Base-by-base conservation (phyloP, 37 sponge, comb jelly and placozoan species). In the Corticium candelabrum region DNA sequence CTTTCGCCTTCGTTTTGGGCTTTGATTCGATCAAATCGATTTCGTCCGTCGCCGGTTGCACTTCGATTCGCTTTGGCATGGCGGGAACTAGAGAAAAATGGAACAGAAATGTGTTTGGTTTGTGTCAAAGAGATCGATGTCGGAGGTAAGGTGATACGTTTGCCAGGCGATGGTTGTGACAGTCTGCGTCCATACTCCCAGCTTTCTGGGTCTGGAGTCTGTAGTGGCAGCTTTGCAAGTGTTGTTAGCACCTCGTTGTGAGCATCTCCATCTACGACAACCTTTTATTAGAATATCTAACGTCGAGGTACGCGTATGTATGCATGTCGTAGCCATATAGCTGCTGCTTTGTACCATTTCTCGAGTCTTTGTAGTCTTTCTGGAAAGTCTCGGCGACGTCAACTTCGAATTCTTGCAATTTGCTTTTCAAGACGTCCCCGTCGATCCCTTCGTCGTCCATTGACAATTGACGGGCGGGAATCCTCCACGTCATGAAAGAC, bases 181-280 rank as follows among this genome's bases (percentile, higher is more conserved):
- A 50, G 21, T 27, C 21, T 11, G 21, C 62, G 62, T 11, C 62
- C 62, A 21, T 50, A 50, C 21, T 50, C 62, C 21, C 62, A 21
- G 21, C 62, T 50, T 50, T 50, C 62, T 11, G 62, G 62, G 11
- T 27, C 62, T n/a, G n/a, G n/a, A n/a, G n/a, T n/a, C n/a, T n/a
- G n/a, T 21, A 50, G 11, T 50, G 15, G 62, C 11, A 50, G 62
- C 21, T 50, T 50, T 21, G 73, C 73, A 7, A 70, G 4, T 7
- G 35, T 34, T 4, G 73, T 70, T 4, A 4, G 4, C 5, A 70
- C 73, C 21, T 70, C 73, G 36, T 70, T 70, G 35, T 32, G 5
- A 30, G 73, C 73, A 15, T 70, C 73, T 4, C 73, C 73, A 70
- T 70, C 73, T 70, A 50, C 62, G 62, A 11, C 15, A 50, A 50